Evolutionary conservation across 2,113 vertebrate genomes (phyloP).

Genomic region (Actenoides lindsayi): DNA sequence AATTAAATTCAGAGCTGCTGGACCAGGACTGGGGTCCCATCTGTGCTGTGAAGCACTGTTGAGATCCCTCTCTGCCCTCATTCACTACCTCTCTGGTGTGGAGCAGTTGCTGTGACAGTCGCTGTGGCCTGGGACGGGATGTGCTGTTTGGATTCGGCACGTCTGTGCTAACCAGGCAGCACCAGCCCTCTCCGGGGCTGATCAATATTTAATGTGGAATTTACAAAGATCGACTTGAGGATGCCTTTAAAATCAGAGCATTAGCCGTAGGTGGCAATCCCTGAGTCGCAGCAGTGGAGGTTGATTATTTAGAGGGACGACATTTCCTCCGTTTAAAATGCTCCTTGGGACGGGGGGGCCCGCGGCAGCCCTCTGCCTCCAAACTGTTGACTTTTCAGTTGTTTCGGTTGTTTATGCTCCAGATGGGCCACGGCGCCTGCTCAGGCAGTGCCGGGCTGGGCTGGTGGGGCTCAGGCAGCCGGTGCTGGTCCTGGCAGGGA

Average conservation of each 20-base stretch:
- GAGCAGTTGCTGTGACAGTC: background rate
- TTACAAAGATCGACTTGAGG: conserved; percentile 78
- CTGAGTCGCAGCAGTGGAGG: conserved; percentile 58
- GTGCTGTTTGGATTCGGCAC: conserved; percentile 2
- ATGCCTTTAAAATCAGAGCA: conserved; percentile 77
- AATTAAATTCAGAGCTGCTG: background rate
- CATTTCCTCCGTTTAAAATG: conserved; percentile 18
- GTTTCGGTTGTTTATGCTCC: conserved; percentile 7
- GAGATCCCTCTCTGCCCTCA: background rate
- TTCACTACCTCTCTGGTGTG: rapidly evolving
- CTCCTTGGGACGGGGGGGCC: background rate
- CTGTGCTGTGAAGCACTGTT: rapidly evolving
- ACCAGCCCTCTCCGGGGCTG: conserved; percentile 68
- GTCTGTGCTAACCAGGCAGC: conserved; percentile 43
- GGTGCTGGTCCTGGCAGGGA: rapidly evolving
- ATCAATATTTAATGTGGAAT: conserved; percentile 84
- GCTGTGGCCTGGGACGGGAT: background rate
- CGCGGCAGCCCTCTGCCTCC: background rate
- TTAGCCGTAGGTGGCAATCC: conserved; percentile 80
- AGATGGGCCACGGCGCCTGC: background rate
- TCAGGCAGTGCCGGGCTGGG: rapidly evolving
- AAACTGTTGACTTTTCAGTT: conserved; percentile 14
- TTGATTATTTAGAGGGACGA: conserved; percentile 49
- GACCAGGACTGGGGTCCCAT: background rate
- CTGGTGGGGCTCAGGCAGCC: background rate